Conservation (phyloP, 2,113 vertebrate genomes). For the Speoplatyrhinus poulsoni region DNA sequence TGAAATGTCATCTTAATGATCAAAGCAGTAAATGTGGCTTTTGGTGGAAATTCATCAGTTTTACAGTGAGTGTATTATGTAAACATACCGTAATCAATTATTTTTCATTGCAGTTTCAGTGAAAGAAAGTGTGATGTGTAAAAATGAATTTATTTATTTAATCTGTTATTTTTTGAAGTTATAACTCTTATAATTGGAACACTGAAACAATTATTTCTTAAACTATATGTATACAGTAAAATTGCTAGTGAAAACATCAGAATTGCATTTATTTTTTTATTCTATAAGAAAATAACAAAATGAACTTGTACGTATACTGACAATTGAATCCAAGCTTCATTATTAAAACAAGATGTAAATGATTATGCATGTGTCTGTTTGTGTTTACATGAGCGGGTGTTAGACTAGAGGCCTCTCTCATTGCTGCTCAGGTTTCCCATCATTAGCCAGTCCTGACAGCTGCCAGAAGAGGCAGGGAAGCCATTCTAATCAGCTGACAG, state of each 20-base stretch:
- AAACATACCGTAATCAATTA: background rate
- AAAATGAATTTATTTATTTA: background rate
- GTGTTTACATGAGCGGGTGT: background rate
- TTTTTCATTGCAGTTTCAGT: too few relatives aligned
- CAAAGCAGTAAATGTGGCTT: conserved; percentile 32
- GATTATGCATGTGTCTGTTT: background rate
- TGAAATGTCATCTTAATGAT: conserved; percentile 2
- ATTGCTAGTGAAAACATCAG: too few relatives aligned
- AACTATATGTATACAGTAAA: too few relatives aligned
- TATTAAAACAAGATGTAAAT: background rate
- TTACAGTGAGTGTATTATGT: conserved; percentile 8
- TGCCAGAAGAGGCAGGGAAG: conserved; percentile 48
- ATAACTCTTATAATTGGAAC: too few relatives aligned
- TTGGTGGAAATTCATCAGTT: conserved; percentile 14
- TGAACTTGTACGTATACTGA: too few relatives aligned
- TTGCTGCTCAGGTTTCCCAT: conserved; percentile 51
- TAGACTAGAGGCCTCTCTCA: conserved; percentile 11
- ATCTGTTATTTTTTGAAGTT: too few relatives aligned
- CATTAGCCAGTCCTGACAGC: conserved; percentile 50
- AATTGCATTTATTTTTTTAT: too few relatives aligned
- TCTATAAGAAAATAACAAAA: too few relatives aligned
- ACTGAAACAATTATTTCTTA: too few relatives aligned
- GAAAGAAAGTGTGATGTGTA: background rate
- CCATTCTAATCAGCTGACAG: conserved; percentile 60
- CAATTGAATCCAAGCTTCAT: too few relatives aligned